Evolutionary conservation across 2,888 invertebrate species (phyloP).

Genomic region (Galerucella calmariensis): DNA sequence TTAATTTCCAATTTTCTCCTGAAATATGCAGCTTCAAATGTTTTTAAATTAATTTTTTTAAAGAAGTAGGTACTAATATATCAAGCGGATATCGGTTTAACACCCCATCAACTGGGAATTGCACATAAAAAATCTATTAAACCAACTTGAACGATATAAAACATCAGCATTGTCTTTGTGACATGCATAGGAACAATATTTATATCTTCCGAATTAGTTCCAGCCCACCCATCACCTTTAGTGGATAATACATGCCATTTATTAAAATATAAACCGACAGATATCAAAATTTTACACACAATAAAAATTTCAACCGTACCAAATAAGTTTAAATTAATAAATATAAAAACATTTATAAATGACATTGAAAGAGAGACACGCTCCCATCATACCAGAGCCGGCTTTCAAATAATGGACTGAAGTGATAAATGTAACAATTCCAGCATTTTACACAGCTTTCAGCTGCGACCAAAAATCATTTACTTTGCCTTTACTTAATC

Average conservation of each 20-base stretch:
- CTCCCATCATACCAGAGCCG: constrained; percentile 17
- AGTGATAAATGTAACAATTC: no score
- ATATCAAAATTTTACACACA: constrained; percentile 39
- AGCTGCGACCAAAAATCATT: no score
- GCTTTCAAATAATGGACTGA: constrained; percentile 1
- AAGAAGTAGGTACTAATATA: no score
- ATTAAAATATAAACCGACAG: constrained; percentile 30
- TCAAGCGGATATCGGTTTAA: no score
- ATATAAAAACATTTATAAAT: constrained; percentile 43
- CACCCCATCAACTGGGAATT: no score
- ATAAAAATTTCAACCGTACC: constrained; percentile 37
- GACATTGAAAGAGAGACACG: constrained; percentile 39
- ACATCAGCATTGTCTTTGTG: background rate
- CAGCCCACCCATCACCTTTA: constrained; percentile 32
- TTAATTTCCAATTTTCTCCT: no score
- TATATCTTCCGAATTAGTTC: constrained; percentile 32
- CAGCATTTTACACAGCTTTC: no score
- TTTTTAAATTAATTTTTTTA: no score
- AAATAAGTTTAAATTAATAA: constrained; percentile 50
- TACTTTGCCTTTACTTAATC: no score
- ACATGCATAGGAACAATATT: constrained; percentile 18
- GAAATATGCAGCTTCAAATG: no score
- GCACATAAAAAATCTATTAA: background rate
- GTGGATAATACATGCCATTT: constrained; percentile 37
- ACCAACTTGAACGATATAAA: background rate